A percentile compares a stretch with the other conserved stretches of the same genome.
Conservation (phyloP, 1,140 invertebrate genomes). For the Saccostrea glomerata region DNA sequence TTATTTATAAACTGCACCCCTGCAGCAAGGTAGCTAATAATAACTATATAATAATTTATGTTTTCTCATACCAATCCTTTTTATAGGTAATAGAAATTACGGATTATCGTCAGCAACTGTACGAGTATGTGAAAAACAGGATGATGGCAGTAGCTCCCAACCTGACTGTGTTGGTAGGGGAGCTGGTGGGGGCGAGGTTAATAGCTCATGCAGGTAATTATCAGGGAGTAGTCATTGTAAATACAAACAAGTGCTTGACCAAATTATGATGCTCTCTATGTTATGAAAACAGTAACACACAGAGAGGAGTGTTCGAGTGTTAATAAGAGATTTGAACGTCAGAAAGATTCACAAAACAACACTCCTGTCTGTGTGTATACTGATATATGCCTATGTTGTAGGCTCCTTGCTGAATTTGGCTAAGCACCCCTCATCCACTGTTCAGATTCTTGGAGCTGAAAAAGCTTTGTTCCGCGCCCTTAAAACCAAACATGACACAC, state of each 20-base stretch:
- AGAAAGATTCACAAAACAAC: background rate
- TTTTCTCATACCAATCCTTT: background rate
- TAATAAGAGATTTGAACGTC: background rate
- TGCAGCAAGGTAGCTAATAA: no score
- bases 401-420: slow-evolving; percentile 96
- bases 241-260: background rate
- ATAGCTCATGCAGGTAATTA: slow-evolving; percentile 92
- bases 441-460: slow-evolving; percentile 99
- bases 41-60: no score
- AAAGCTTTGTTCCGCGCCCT: slow-evolving; percentile 98
- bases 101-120: slow-evolving; percentile 82
- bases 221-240: background rate
- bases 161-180: slow-evolving; percentile 95
- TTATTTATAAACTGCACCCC: no score
- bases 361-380: background rate
- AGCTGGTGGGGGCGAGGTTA: slow-evolving; percentile 95
- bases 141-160: slow-evolving; percentile 99
- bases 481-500: slow-evolving; percentile 98
- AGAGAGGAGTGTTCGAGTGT: background rate
- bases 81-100: slow-evolving; percentile 88
- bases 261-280: background rate
- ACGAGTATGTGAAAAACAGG: slow-evolving; percentile 95
- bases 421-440: slow-evolving; percentile 98
- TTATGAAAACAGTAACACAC: no score
- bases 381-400: slow-evolving; percentile 60